phyloP scores from a whole-genome alignment of 2,797 vertebrate genomes.

The Siniperca scherzeri region DNA sequence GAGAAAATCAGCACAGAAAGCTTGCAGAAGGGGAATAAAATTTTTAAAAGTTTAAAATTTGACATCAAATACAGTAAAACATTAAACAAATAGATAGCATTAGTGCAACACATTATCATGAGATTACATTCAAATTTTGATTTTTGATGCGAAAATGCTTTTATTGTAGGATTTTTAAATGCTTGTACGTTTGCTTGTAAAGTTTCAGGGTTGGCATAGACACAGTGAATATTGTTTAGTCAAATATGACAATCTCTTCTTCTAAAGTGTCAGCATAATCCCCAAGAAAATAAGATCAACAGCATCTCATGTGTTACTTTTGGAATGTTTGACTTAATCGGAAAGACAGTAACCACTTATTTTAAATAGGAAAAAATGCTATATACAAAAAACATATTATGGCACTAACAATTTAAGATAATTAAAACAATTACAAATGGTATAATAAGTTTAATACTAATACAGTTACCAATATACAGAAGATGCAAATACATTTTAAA shows the following conservation, averaged over 20 bases:
- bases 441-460: background rate
- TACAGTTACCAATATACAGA: background rate
- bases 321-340: background rate
- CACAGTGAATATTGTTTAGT: background rate
- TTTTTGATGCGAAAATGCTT: background rate
- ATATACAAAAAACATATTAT: background rate
- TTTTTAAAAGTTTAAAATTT: background rate
- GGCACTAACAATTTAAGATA: background rate
- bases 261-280: background rate
- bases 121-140: background rate
- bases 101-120: background rate
- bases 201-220: background rate
- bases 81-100: background rate
- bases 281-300: background rate
- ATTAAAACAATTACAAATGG: background rate
- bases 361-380: background rate
- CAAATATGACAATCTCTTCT: background rate
- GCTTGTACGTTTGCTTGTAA: background rate
- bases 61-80: background rate
- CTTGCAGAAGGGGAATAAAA: background rate
- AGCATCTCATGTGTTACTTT: background rate
- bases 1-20: background rate
- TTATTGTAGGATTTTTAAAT: background rate
- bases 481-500: background rate
- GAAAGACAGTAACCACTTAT: background rate